Conservation (phyloP, 2,797 vertebrate species). For the Pagetopsis macropterus region DNA sequence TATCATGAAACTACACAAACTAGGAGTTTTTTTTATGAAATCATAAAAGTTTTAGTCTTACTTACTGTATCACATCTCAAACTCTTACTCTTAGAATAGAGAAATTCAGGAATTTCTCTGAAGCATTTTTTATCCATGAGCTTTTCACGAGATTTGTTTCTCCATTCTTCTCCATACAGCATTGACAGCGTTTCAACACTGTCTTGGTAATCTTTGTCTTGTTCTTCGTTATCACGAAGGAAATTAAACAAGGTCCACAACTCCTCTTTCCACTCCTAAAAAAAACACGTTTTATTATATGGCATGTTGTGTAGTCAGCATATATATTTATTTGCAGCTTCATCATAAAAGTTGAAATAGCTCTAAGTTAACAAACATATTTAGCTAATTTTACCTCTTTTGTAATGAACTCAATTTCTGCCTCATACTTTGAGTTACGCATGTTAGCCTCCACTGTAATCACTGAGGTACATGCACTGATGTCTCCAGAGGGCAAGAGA, state of each 20-base stretch:
- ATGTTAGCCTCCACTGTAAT: constrained; percentile 70
- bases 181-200: constrained; percentile 43
- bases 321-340: no score
- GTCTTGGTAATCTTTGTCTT: neutral
- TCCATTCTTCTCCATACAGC: constrained; percentile 53
- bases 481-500: constrained; percentile 70
- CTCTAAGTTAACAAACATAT: neutral
- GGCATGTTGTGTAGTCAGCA: no score
- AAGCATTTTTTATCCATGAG: constrained; percentile 34
- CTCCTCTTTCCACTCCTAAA: constrained; percentile 61
- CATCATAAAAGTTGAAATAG: no score
- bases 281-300: neutral
- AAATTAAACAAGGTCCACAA: constrained; percentile 18
- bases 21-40: no score
- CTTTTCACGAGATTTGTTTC: neutral
- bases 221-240: neutral
- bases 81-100: neutral
- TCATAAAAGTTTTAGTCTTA: neutral
- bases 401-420: constrained; percentile 63
- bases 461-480: constrained; percentile 68
- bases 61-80: constrained; percentile 49
- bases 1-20: no score
- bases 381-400: no score
- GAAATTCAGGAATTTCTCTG: constrained; percentile 47
- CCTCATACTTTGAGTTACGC: constrained; percentile 32